These are phyloP conservation scores for Muraenolepis orangiensis DNA, from an alignment of 2,797 vertebrate genomes.

Conservation along the genomic window DNA sequence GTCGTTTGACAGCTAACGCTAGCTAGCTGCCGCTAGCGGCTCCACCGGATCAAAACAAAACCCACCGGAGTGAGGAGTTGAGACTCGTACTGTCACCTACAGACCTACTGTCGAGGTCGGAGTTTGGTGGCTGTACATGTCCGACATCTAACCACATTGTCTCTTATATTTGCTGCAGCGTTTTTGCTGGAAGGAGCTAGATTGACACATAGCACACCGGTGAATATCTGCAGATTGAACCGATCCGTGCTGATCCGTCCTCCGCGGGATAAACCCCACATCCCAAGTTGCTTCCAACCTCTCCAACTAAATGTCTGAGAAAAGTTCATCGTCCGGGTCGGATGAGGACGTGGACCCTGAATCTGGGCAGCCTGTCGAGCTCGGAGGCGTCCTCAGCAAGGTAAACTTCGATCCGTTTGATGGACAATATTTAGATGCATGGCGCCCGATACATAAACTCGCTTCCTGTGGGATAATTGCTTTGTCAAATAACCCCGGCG, in stretches of 20 bases:
- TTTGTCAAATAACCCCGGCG: neutral
- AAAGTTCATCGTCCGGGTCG: slow-evolving; percentile 92
- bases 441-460: neutral
- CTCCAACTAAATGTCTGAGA: slow-evolving; percentile 86
- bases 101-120: neutral
- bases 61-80: slow-evolving; percentile 27
- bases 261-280: neutral
- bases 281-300: neutral
- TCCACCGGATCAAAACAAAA: slow-evolving; percentile 70
- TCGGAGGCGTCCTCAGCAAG: slow-evolving; percentile 91
- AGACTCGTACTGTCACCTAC: neutral
- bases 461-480: neutral
- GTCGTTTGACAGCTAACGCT: slow-evolving; percentile 37
- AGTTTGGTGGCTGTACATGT: neutral
- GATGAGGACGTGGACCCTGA: slow-evolving; percentile 96
- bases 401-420: slow-evolving; percentile 48
- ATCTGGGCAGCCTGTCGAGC: slow-evolving; percentile 84
- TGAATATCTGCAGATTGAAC: neutral
- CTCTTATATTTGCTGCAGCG: neutral
- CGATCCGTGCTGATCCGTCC: neutral
- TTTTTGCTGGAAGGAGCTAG: neutral
- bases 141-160: neutral
- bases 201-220: neutral
- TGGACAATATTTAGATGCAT: neutral
- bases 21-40: slow-evolving; percentile 52